Evolutionary conservation across 2,888 invertebrate species (phyloP), one percentile per base, ranked within the genome.

Genomic region (Hoplodrina ambigua): DNA sequence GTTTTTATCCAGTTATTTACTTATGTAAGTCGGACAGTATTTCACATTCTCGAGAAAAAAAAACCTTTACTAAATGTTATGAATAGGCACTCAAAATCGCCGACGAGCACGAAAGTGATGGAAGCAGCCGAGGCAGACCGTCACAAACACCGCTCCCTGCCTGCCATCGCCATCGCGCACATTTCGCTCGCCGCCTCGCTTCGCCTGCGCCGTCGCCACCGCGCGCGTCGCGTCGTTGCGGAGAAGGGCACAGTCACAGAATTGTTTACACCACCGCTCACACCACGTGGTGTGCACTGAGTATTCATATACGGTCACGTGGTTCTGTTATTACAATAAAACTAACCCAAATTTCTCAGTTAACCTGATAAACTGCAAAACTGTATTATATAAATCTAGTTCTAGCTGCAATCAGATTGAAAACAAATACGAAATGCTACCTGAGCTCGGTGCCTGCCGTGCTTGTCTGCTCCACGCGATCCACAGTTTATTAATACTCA

Each of bases 361-460:
- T 82, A 78, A 82, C 86, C 81, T 75, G 78, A 81, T 69, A 13
- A 69, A 80, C 80, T 86, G 76, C 82, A 80, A 77, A 87, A 88
- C 85, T 85, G 86, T 88, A 91, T 89, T 87, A 88, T 84, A 84
- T 41, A 64, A 71, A 33, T 75, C 65, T 75, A 69, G 58, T 57
- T 75, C 86, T 85, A 88, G 83, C 82, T 82, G 86, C 92, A 92
- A 91, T 92, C 90, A 92, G 87, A 92, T 91, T 87, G 88, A 93
- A 94, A 94, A 93, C 90, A 90, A 85, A 92, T 90, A 90, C 81
- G 87, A 91, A 90, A 92, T 89, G 89, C 88, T 94, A 95, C 95
- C 95, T 94, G 92, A 93, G 93, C 94, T 93, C 94, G 93, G 92
- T 90, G 93, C 88, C 91, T 91, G 94, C 93, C 94, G 95, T 94